Base-by-base conservation (phyloP, 1,140 invertebrate genomes). In the Yoshiicerus persimilis region DNA sequence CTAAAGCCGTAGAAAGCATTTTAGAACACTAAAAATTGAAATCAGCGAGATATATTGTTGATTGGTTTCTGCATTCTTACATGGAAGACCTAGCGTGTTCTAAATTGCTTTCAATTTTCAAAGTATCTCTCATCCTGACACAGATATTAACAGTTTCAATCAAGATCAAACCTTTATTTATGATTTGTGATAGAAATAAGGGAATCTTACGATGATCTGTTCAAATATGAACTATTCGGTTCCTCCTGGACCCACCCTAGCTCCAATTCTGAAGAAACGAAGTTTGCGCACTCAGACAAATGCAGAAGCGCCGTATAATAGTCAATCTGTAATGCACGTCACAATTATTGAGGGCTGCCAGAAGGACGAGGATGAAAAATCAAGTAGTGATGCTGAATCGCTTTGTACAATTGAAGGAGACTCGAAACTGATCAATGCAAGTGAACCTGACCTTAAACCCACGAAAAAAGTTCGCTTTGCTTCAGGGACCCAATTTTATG, bases 381-480 rank as follows among this genome's bases (percentile, higher is more conserved):
- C n/a, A 4, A 25, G n/a, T 5, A 32, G 32, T n/a, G 13, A 1
- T 32, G 6, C 75, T 9, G 30, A 3, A 36, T 38, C 75, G 5
- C 23, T n/a, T n/a, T 38, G 75, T 6, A 36, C 30, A 80, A n/a
- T 80, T 4, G 75, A 9, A n/a, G 75, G 75, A 0, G 75, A 80
- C n/a, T 36, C 34, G 3, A 34, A 32, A n/a, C 25, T 10, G 64
- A n/a, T n/a, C n/a, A 25, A 30, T 4, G 64, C 30, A 13, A 16
- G 25, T 30, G 8, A 36, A 80, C 6, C 3, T 30, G 8, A 36
- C 36, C 6, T 1, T 23, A 10, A 34, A 62, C 34, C 77, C 6
- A 75, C 23, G 39, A 84, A 87, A 86, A 25, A 47, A 6, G 88
- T 90, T 5, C 83, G n/a, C 23, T 90, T 90, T 36, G 66, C 62